A percentile compares a stretch with the other conserved stretches of the same genome.
Conservation (phyloP, 2,888 invertebrate genomes). For the Sussaba pulchella region DNA sequence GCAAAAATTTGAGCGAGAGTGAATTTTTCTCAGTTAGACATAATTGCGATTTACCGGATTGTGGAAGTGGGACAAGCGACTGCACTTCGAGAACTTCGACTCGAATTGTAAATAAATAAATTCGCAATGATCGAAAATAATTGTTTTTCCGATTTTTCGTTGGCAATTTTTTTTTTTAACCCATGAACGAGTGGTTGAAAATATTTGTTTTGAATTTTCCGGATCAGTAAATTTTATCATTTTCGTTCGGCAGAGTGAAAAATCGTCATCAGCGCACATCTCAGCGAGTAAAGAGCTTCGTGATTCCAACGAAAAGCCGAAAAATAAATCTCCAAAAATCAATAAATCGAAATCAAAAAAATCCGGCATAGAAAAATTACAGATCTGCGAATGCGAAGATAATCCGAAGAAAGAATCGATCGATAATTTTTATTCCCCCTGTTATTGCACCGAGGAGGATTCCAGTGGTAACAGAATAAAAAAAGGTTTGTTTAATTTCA, state of each 20-base stretch:
- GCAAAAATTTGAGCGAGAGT: constrained; percentile 15
- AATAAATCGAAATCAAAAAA: neutral
- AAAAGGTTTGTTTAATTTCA: constrained; percentile 49
- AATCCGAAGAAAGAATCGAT: constrained; percentile 45
- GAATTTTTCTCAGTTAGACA: constrained; percentile 5
- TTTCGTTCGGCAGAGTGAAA: constrained; percentile 1
- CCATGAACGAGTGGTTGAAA: too few species aligned
- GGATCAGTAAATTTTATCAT: too few species aligned
- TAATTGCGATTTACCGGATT: constrained; percentile 40
- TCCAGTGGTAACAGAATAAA: constrained; percentile 37
- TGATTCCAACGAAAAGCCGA: neutral
- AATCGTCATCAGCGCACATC: neutral
- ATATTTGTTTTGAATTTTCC: too few species aligned
- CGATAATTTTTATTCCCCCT: constrained; percentile 34
- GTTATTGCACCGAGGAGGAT: constrained; percentile 47
- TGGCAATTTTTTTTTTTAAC: too few species aligned
- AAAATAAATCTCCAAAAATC: neutral
- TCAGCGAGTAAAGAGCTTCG: neutral
- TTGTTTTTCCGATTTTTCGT: too few species aligned
- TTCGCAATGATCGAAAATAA: too few species aligned
- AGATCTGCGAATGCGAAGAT: constrained; percentile 63
- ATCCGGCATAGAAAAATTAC: constrained; percentile 16
- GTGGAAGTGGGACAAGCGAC: constrained; percentile 49
- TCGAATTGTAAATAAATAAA: neutral
- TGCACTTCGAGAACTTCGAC: constrained; percentile 34